Evolutionary conservation across 2,888 invertebrate genomes (phyloP).

Genomic region (Melanotus villosus): DNA sequence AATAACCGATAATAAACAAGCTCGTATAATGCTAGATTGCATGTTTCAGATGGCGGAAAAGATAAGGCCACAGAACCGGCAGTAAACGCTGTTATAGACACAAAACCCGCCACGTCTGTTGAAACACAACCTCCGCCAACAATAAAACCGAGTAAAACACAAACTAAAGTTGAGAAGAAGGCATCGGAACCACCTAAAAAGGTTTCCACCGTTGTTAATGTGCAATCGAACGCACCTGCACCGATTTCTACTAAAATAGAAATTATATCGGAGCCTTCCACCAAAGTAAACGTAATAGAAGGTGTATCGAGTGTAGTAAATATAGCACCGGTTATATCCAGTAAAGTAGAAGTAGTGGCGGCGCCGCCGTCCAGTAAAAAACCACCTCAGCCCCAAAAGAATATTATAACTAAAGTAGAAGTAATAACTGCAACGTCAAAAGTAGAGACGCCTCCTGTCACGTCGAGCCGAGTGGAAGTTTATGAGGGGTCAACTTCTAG

Average conservation of each 20-base stretch:
- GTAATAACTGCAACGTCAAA: constrained; percentile 56
- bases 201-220: constrained; percentile 60
- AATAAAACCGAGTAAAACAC: constrained; percentile 69
- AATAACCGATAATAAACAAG: constrained; percentile 41
- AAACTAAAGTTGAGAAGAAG: constrained; percentile 67
- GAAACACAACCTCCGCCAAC: constrained; percentile 54
- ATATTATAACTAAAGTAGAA: constrained; percentile 66
- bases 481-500: constrained; percentile 57
- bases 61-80: constrained; percentile 54
- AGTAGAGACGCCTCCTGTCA: constrained; percentile 51
- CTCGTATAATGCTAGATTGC: constrained; percentile 36
- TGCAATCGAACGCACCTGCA: constrained; percentile 54
- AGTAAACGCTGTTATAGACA: constrained; percentile 63
- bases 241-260: constrained; percentile 70
- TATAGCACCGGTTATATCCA: constrained; percentile 62
- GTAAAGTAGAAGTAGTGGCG: constrained; percentile 62
- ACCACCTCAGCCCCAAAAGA: constrained; percentile 44
- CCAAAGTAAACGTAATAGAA: constrained; percentile 62
- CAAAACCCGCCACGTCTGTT: constrained; percentile 56
- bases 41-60: constrained; percentile 50
- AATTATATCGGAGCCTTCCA: constrained; percentile 71
- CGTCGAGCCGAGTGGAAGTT: constrained; percentile 62
- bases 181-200: constrained; percentile 67
- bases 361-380: constrained; percentile 65
- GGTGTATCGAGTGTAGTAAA: constrained; percentile 60